Conservation (phyloP, 2,113 vertebrate species). For the Conger conger region DNA sequence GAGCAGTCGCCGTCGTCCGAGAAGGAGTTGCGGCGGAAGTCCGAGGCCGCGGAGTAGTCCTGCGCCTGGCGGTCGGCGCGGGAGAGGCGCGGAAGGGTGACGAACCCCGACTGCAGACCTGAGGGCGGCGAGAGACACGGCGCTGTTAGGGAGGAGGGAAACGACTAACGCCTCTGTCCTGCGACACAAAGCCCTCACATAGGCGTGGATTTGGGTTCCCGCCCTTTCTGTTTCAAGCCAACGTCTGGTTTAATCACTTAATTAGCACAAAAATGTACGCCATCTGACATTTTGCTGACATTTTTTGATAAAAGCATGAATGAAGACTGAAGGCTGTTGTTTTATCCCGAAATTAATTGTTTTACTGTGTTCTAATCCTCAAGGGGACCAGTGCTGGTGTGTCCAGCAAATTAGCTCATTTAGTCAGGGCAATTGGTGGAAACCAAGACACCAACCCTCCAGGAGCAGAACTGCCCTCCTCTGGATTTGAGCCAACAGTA, state of each 20-base stretch:
- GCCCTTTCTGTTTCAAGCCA: too few species aligned
- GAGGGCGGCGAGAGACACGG: slow-evolving; percentile 13
- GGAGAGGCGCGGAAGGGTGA: slow-evolving; percentile 86
- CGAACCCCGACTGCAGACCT: slow-evolving; percentile 90
- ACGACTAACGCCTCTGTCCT: not conserved
- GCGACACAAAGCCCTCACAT: too few species aligned
- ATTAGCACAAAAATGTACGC: not conserved
- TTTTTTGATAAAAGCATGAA: not conserved
- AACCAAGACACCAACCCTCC: too few species aligned
- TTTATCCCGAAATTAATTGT: too few species aligned
- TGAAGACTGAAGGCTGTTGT: too few species aligned
- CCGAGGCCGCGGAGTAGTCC: slow-evolving; percentile 54
- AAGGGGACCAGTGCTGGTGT: not conserved
- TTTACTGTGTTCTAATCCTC: too few species aligned
- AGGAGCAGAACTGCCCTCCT: not conserved
- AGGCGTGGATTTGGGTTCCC: too few species aligned
- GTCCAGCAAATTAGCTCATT: not conserved
- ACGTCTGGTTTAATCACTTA: too few species aligned
- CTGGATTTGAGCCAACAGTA: not conserved
- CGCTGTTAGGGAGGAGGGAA: not conserved
- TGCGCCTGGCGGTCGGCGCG: slow-evolving; percentile 76
- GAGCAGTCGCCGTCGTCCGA: slow-evolving; percentile 51
- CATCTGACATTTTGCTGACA: not conserved
- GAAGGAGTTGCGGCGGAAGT: slow-evolving; percentile 61
- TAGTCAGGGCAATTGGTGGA: too few species aligned